phyloP scores from a whole-genome alignment of 2,888 invertebrate genomes.

The Sabellastarte sp. region DNA sequence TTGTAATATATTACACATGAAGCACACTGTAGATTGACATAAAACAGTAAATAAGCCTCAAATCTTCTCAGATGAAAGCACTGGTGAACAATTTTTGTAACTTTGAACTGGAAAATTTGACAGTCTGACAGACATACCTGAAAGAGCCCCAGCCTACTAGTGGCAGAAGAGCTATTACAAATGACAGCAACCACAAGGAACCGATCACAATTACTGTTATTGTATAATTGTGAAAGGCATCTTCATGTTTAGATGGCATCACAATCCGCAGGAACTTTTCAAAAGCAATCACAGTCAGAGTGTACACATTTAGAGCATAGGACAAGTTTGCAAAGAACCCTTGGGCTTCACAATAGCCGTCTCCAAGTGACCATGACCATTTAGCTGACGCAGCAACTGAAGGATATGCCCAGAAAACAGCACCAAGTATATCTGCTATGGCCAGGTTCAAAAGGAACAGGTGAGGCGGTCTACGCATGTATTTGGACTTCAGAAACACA shows the following conservation, averaged over 20 bases:
- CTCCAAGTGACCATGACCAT: background rate
- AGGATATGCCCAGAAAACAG: background rate
- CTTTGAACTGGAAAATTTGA: too few species aligned
- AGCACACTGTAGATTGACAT: too few species aligned
- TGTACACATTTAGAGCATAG: background rate
- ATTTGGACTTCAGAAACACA: background rate
- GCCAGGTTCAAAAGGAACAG: background rate
- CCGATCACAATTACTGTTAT: background rate
- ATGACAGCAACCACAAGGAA: background rate
- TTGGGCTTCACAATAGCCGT: background rate
- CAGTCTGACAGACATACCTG: too few species aligned
- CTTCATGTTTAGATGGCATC: background rate
- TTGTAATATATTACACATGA: too few species aligned
- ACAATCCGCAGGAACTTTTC: background rate
- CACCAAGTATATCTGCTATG: background rate
- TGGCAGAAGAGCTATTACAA: background rate
- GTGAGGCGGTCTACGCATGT: background rate
- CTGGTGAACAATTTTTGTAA: too few species aligned
- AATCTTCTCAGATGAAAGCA: too few species aligned
- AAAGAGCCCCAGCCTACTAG: conserved; percentile 1
- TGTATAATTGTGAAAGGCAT: background rate
- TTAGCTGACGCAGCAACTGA: background rate
- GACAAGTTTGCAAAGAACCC: background rate
- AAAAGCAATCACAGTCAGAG: background rate
- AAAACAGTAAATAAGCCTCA: too few species aligned